Percentiles rank a stretch among this genome's conserved stretches.
phyloP scores from a whole-genome alignment of 2,797 vertebrate species.

The Neomorphus geoffroyi region DNA sequence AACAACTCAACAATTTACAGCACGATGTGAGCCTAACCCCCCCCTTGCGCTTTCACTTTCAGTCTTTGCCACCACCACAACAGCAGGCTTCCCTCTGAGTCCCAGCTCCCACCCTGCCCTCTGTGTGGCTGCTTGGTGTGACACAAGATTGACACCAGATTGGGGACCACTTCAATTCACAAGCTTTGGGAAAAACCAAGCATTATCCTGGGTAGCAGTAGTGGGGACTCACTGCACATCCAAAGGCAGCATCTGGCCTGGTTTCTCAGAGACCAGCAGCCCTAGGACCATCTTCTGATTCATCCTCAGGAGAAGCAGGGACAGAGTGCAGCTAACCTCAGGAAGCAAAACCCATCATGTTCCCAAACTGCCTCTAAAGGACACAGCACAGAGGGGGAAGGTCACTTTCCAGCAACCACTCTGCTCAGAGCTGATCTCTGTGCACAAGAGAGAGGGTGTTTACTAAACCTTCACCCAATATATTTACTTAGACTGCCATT shows the following conservation, averaged over 20 bases:
- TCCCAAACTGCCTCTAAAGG: background rate
- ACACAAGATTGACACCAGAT: accelerated
- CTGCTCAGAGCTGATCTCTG: no score
- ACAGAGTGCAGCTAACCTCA: background rate
- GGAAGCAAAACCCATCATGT: background rate
- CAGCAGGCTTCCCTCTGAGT: accelerated
- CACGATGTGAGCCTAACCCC: background rate
- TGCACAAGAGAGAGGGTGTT: background rate
- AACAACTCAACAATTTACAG: background rate
- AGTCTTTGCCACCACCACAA: background rate
- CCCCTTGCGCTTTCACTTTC: accelerated
- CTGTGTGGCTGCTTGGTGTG: accelerated
- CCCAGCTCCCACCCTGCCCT: background rate
- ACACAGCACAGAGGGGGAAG: accelerated
- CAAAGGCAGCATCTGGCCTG: background rate
- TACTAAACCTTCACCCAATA: background rate
- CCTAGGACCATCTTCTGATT: background rate
- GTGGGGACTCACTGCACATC: accelerated
- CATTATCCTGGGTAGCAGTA: no score
- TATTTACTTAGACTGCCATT: background rate
- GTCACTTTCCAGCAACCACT: background rate
- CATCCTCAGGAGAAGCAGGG: background rate
- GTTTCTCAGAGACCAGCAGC: background rate
- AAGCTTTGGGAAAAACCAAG: background rate
- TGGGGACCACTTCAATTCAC: accelerated